Conservation (phyloP, 23 tunicate species). For the Halocynthia roretzi region DNA sequence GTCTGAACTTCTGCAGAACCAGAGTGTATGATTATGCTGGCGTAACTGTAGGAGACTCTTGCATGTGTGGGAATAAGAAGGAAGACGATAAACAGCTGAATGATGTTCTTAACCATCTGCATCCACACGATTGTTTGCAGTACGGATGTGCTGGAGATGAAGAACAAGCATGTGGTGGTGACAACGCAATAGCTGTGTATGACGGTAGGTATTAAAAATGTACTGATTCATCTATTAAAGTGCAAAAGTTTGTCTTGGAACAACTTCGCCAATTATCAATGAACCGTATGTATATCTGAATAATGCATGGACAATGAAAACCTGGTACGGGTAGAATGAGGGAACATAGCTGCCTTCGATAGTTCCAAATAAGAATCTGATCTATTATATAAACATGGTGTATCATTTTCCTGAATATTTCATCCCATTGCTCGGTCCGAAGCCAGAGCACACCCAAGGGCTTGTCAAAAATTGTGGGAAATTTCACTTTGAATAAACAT, state of each 20-base stretch:
- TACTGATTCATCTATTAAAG: neutral
- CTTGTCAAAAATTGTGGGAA: no score
- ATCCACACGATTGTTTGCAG: slow-evolving; percentile 23
- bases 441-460: no score
- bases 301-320: neutral
- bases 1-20: slow-evolving; percentile 40
- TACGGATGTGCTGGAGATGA: slow-evolving; percentile 40
- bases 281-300: neutral
- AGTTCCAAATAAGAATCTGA: no score
- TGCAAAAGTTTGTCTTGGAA: neutral
- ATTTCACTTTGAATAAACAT: no score
- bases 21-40: slow-evolving; percentile 40
- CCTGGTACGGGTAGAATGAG: no score
- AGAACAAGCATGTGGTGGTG: slow-evolving; percentile 54
- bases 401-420: no score
- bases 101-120: slow-evolving; percentile 18
- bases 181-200: slow-evolving; percentile 48
- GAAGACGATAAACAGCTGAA: slow-evolving; percentile 24
- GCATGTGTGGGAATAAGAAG: slow-evolving; percentile 21
- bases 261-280: neutral
- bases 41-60: slow-evolving; percentile 29
- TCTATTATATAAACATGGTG: no score
- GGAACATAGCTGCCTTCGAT: no score
- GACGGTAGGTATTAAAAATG: slow-evolving; percentile 36
- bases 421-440: no score